A percentile compares a stretch with the other conserved stretches of the same genome.
Conservation (phyloP, 2,888 invertebrate species). For the Hypselothyrea guttata region DNA sequence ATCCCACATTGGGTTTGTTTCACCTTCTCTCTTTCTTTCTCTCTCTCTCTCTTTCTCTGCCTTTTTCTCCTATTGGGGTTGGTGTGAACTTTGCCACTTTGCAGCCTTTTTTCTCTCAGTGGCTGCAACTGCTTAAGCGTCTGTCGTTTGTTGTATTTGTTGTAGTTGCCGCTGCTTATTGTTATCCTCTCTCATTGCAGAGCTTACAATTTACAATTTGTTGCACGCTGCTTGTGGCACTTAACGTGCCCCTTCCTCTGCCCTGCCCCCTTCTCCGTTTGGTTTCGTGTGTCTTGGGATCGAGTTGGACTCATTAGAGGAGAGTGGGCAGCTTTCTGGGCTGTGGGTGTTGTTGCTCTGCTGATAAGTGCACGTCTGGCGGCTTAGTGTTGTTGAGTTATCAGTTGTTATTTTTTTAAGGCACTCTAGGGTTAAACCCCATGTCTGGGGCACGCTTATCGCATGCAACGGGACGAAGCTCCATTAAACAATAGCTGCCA, state of each 20-base stretch:
- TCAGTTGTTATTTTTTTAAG: slow-evolving; percentile 32
- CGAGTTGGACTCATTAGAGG: slow-evolving; percentile 35
- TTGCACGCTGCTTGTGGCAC: slow-evolving; percentile 38
- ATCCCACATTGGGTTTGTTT: slow-evolving; percentile 24
- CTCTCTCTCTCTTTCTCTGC: background rate
- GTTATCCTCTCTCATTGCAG: slow-evolving; percentile 31
- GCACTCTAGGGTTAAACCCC: no score
- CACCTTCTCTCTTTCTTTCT: background rate
- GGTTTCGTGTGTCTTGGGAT: slow-evolving; percentile 7
- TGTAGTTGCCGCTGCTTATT: slow-evolving; percentile 31
- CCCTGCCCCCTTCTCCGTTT: background rate
- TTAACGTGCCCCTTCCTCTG: slow-evolving; percentile 25
- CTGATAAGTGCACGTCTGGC: slow-evolving; percentile 64
- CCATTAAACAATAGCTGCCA: no score
- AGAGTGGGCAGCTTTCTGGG: slow-evolving; percentile 22
- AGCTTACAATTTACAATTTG: slow-evolving; percentile 35
- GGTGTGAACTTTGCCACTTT: slow-evolving; percentile 81
- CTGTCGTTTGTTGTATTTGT: slow-evolving; percentile 34
- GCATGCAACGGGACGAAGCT: no score
- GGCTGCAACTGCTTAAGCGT: slow-evolving; percentile 48
- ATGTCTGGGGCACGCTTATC: no score
- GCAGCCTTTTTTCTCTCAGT: slow-evolving; percentile 58
- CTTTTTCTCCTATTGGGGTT: slow-evolving; percentile 53
- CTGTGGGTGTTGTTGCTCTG: slow-evolving; percentile 42
- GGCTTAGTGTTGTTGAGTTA: slow-evolving; percentile 48